Evolutionary conservation across 1,140 invertebrate species (phyloP).

Genomic region (Hyposmocoma kahamanoa): DNA sequence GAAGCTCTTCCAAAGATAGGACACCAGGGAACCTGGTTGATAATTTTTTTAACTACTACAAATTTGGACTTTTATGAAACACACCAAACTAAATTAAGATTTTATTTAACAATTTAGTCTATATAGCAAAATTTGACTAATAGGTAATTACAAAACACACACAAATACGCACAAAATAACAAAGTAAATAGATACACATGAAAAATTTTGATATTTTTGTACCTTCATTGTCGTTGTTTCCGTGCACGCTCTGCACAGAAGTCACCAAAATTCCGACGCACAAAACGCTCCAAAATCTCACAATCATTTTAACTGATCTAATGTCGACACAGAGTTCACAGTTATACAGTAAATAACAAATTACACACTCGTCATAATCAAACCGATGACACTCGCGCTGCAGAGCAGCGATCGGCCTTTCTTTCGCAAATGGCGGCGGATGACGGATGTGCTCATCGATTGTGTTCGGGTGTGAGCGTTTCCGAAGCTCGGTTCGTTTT

Average conservation of each 20-base stretch:
- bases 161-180: too few relatives aligned
- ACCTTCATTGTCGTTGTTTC: conserved; percentile 71
- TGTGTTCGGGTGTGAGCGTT: conserved; percentile 47
- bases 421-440: conserved; percentile 66
- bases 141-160: too few relatives aligned
- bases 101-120: too few relatives aligned
- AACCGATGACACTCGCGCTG: conserved; percentile 61
- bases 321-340: conserved; percentile 57
- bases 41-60: too few relatives aligned
- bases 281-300: conserved; percentile 64
- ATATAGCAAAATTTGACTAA: too few relatives aligned
- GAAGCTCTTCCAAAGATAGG: not conserved
- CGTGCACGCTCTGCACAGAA: conserved; percentile 51
- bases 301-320: conserved; percentile 66
- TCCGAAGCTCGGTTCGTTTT: conserved; percentile 22
- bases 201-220: conserved; percentile 22
- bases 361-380: conserved; percentile 67
- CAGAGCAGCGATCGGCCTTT: conserved; percentile 56
- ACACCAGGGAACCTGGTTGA: too few relatives aligned
- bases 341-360: conserved; percentile 58
- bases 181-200: conserved; percentile 42
- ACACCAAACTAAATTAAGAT: too few relatives aligned
- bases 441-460: conserved; percentile 72
- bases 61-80: too few relatives aligned
- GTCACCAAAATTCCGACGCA: conserved; percentile 64